phyloP scores from a whole-genome alignment of 23 tunicate genomes.

The Oikopleura vanhoeffeni region DNA sequence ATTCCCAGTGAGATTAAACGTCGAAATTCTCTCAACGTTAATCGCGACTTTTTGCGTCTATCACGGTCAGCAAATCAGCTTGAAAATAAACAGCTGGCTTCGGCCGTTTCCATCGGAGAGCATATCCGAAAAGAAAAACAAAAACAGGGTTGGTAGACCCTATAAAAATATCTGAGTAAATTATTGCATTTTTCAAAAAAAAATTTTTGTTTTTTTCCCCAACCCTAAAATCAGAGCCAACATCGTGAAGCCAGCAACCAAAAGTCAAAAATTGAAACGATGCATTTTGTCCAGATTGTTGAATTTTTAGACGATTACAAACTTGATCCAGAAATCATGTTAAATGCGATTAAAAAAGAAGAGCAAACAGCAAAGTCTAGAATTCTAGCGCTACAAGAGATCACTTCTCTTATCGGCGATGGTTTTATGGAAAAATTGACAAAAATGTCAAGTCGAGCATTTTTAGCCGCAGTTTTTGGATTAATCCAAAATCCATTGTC shows the following conservation, averaged over 20 bases:
- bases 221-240: no score
- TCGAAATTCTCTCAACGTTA: neutral
- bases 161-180: no score
- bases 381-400: neutral
- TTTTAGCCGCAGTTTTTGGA: neutral
- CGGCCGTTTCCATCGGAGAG: constrained; percentile 2
- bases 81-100: neutral
- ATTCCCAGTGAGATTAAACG: neutral
- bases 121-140: neutral
- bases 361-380: neutral
- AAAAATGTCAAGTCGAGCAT: neutral
- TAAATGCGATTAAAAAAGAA: neutral
- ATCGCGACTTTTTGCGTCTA: no score
- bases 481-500: neutral
- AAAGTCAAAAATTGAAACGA: neutral
- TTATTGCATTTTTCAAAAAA: no score
- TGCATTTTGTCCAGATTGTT: neutral
- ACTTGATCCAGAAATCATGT: neutral
- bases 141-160: neutral
- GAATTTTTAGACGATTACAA: neutral
- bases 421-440: neutral
- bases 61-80: neutral
- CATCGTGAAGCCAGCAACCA: neutral
- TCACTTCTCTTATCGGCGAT: neutral
- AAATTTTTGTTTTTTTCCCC: no score